These are phyloP conservation scores for Cylloceria caligata DNA, from an alignment of 2,888 invertebrate species.

Conservation along the genomic window DNA sequence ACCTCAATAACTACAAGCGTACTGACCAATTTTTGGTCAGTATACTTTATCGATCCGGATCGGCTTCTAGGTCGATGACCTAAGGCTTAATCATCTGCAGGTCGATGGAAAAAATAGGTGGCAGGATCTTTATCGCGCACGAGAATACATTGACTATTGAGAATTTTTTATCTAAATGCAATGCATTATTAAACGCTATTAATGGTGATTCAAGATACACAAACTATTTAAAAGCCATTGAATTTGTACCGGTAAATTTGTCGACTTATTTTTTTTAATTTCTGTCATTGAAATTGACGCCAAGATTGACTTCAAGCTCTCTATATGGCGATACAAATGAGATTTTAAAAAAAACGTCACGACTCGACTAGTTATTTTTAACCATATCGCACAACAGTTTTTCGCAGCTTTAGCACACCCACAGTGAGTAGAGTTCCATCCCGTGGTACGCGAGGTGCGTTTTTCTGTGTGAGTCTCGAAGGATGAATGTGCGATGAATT, in stretches of 20 bases:
- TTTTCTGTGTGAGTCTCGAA: conserved; percentile 63
- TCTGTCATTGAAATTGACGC: conserved; percentile 11
- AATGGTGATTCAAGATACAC: background rate
- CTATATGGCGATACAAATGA: no score
- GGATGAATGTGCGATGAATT: conserved; percentile 77
- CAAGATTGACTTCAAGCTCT: no score
- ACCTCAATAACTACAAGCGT: conserved; percentile 53
- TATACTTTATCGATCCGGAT: conserved; percentile 66
- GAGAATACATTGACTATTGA: conserved; percentile 28
- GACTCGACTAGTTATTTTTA: conserved; percentile 30
- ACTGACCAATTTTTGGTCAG: conserved; percentile 59
- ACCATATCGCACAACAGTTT: background rate
- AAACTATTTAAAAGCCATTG: background rate
- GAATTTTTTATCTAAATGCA: conserved; percentile 23
- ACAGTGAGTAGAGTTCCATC: conserved; percentile 40
- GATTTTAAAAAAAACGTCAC: background rate
- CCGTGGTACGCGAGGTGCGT: conserved; percentile 42
- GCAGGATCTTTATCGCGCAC: conserved; percentile 36
- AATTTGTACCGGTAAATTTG: background rate
- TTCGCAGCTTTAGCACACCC: conserved; percentile 4
- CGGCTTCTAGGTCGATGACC: conserved; percentile 67
- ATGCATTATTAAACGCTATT: background rate
- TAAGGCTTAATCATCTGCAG: conserved; percentile 56
- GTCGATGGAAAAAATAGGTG: conserved; percentile 56
- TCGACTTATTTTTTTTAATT: background rate